A percentile compares a stretch with the other conserved stretches of the same genome.
Evolutionary conservation across 1,140 invertebrate genomes (phyloP).

Genomic region (Danaus plexippus): DNA sequence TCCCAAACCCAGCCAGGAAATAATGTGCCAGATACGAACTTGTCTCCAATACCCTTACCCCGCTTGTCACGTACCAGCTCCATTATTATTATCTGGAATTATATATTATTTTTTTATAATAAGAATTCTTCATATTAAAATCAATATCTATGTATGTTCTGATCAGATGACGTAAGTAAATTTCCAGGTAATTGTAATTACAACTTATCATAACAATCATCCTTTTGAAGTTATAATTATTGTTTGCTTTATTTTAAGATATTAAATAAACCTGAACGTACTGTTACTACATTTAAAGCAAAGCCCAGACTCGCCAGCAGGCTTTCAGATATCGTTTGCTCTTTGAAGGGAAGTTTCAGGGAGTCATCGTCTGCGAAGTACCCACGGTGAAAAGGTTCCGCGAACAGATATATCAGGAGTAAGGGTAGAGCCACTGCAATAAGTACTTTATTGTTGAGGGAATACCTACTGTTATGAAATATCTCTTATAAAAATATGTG

Average conservation of each 20-base stretch:
- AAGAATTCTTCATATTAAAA: no score
- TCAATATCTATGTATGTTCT: no score
- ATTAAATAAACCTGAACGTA: slow-evolving; percentile 68
- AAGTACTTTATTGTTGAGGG: neutral
- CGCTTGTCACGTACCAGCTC: slow-evolving; percentile 72
- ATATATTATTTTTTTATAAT: neutral
- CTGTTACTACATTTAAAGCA: slow-evolving; percentile 78
- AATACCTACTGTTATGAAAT: no score
- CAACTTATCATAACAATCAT: neutral
- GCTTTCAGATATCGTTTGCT: slow-evolving; percentile 83
- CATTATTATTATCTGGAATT: slow-evolving; percentile 72
- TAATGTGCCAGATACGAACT: slow-evolving; percentile 70
- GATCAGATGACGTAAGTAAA: no score
- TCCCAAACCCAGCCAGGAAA: slow-evolving; percentile 80
- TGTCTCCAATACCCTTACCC: slow-evolving; percentile 50
- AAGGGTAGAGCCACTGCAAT: slow-evolving; percentile 80
- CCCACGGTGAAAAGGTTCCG: slow-evolving; percentile 86
- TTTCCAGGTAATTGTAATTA: neutral
- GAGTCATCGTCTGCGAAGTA: slow-evolving; percentile 95
- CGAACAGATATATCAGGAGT: slow-evolving; percentile 77
- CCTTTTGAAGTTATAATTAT: no score
- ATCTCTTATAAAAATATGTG: no score
- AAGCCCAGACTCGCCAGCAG: slow-evolving; percentile 82
- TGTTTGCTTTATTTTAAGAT: neutral
- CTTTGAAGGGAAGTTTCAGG: slow-evolving; percentile 84